phyloP scores from a whole-genome alignment of 37 sponge, comb jelly and placozoan genomes.

The Geodia barretti region DNA sequence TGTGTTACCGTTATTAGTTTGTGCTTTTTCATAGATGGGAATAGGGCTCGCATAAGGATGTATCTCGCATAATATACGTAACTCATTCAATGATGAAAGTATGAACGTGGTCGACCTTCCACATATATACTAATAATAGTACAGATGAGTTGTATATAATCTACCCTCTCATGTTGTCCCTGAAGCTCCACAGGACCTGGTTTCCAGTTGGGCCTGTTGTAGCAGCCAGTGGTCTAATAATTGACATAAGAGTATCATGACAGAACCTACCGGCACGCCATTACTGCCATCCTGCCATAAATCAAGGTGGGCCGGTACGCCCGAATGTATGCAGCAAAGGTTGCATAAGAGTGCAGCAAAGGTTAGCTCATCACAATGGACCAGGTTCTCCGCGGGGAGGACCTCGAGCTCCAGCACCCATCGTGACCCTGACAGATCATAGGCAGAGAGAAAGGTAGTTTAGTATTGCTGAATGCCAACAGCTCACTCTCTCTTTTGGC shows the following conservation, averaged over 20 bases:
- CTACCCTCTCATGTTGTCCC: slow-evolving; percentile 68
- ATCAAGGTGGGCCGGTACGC: slow-evolving; percentile 39
- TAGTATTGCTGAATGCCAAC: too few species aligned
- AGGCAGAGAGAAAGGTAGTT: too few species aligned
- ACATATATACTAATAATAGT: not conserved
- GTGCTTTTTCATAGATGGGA: too few species aligned
- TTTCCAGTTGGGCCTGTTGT: slow-evolving; percentile 57
- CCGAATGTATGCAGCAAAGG: slow-evolving; percentile 21
- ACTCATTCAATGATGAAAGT: too few species aligned
- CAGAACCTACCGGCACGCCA: slow-evolving; percentile 35
- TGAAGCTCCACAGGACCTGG: slow-evolving; percentile 52
- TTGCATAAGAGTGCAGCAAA: not conserved
- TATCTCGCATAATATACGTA: too few species aligned
- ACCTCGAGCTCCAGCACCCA: slow-evolving; percentile 53
- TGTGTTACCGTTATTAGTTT: too few species aligned
- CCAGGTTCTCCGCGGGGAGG: slow-evolving; percentile 48
- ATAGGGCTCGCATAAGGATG: too few species aligned
- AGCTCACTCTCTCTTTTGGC: slow-evolving; percentile 56
- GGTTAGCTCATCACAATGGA: slow-evolving; percentile 29
- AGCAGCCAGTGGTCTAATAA: too few species aligned
- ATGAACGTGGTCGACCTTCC: not conserved
- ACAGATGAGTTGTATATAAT: too few species aligned
- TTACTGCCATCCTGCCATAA: slow-evolving; percentile 55
- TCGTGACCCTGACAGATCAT: slow-evolving; percentile 21
- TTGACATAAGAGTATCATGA: not conserved